Percentiles rank a stretch among this genome's conserved stretches.
These are phyloP conservation scores for Galeopsomyia nigrocyanea DNA, from an alignment of 2,888 invertebrate genomes.

Conservation along the genomic window DNA sequence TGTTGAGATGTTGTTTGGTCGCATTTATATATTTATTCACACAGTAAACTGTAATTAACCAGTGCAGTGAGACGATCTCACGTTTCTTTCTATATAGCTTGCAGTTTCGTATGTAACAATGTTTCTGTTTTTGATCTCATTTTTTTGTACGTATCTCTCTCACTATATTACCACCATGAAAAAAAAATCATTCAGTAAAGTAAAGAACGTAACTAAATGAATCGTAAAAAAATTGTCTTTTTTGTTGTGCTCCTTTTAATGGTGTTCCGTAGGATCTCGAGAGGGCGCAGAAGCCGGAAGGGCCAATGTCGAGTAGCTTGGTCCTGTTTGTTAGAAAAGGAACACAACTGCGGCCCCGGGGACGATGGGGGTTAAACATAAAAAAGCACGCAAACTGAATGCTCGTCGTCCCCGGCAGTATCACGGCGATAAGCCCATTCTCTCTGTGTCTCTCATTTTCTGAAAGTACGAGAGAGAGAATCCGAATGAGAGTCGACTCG, in stretches of 20 bases:
- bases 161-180: neutral
- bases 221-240: slow-evolving; percentile 15
- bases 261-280: slow-evolving; percentile 44
- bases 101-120: too few relatives aligned
- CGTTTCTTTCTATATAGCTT: slow-evolving; percentile 9
- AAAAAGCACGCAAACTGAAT: neutral
- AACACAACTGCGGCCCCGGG: slow-evolving; percentile 33
- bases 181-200: neutral
- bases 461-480: too few relatives aligned
- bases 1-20: neutral
- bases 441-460: too few relatives aligned
- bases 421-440: neutral
- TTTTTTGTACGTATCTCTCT: neutral
- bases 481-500: too few relatives aligned
- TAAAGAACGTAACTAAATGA: neutral
- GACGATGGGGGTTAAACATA: slow-evolving; percentile 10
- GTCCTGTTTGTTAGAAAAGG: slow-evolving; percentile 43
- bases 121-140: neutral
- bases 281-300: slow-evolving; percentile 40
- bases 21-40: too few relatives aligned
- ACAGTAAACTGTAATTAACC: too few relatives aligned
- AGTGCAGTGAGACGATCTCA: too few relatives aligned
- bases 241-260: slow-evolving; percentile 38
- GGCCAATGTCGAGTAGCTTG: slow-evolving; percentile 43
- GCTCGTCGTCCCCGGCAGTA: neutral